Percentiles rank a stretch among this genome's conserved stretches.
Evolutionary conservation across 2,888 invertebrate genomes (phyloP).

Genomic region (Aphidoletes aphidimyza): DNA sequence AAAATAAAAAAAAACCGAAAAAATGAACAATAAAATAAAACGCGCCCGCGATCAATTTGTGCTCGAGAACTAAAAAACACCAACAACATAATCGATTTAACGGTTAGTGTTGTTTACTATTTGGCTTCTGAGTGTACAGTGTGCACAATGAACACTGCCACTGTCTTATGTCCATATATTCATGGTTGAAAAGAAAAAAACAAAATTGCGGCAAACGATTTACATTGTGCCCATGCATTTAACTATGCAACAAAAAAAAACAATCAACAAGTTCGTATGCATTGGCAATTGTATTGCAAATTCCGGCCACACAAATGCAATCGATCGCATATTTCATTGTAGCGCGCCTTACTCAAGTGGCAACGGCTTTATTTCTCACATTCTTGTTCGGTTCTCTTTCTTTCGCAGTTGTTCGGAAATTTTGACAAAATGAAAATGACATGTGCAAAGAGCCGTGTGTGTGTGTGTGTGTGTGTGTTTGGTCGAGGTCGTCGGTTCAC

Average conservation of each 20-base stretch:
- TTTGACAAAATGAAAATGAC: not conserved
- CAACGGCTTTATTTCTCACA: no score
- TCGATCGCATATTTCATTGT: no score
- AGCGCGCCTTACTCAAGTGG: no score
- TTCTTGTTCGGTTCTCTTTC: not conserved
- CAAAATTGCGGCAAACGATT: no score
- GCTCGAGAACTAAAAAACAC: not conserved
- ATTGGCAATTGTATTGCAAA: no score
- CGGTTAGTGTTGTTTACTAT: constrained; percentile 17
- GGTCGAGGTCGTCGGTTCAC: not conserved
- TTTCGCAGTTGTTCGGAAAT: not conserved
- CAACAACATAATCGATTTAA: constrained; percentile 3
- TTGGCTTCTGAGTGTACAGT: constrained; percentile 1
- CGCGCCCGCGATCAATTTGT: not conserved
- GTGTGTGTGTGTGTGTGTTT: not conserved
- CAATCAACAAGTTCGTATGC: no score
- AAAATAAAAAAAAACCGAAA: not conserved
- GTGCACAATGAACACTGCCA: no score
- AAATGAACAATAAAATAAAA: no score
- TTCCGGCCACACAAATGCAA: no score
- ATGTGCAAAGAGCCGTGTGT: not conserved
- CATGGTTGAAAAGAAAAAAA: no score
- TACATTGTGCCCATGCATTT: no score
- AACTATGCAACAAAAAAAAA: no score
- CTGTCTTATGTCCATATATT: not conserved